Evolutionary conservation across 1,140 invertebrate species (phyloP).

Genomic region (Trypoxylus dichotomus): DNA sequence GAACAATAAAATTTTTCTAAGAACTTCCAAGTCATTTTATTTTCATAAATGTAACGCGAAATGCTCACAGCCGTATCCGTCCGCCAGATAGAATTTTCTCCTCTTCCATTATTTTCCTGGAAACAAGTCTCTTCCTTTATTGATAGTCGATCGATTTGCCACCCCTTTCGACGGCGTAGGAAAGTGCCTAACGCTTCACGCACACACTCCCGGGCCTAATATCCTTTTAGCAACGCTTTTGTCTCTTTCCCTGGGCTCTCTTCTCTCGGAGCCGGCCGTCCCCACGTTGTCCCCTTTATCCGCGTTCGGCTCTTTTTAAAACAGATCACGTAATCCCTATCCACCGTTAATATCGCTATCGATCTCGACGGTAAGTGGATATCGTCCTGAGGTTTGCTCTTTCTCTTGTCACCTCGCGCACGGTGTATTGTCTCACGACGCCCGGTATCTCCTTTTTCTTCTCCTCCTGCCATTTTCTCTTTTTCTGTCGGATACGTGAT

Average conservation of each 20-base stretch:
- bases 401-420: background rate
- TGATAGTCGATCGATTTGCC: background rate
- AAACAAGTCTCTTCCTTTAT: background rate
- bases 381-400: conserved; percentile 7
- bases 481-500: background rate
- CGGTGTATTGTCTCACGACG: background rate
- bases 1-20: no score
- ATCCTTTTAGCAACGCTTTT: background rate
- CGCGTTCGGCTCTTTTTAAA: background rate
- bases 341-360: background rate
- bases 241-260: background rate
- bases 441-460: background rate
- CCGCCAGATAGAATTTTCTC: no score
- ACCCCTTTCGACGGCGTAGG: background rate
- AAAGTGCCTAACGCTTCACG: background rate
- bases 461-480: background rate
- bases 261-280: background rate
- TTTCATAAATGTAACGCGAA: no score
- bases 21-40: no score
- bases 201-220: background rate
- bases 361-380: conserved; percentile 12
- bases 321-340: conserved; percentile 19
- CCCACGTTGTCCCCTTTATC: background rate
- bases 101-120: no score
- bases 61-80: no score